phyloP scores from a whole-genome alignment of 2,797 vertebrate genomes.

The Hippopotamyrus pictus region DNA sequence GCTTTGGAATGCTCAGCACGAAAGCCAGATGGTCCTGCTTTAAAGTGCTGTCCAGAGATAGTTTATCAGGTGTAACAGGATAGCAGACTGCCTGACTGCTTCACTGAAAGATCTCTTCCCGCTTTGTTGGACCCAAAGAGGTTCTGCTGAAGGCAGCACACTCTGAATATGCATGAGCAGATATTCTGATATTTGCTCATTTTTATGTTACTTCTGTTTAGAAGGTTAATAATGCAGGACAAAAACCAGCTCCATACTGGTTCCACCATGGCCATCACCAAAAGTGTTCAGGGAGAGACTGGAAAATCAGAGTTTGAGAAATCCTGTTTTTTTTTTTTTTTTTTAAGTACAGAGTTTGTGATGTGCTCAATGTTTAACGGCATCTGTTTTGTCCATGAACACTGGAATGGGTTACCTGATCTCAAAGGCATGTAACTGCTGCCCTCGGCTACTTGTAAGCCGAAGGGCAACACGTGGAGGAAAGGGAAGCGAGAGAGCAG shows the following conservation, averaged over 20 bases:
- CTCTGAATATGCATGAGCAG: conserved; percentile 15
- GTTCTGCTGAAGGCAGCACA: neutral
- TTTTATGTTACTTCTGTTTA: neutral
- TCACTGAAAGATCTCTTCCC: neutral
- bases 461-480: neutral
- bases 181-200: neutral
- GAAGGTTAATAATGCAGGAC: neutral
- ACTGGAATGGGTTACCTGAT: neutral
- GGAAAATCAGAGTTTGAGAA: neutral
- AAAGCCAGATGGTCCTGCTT: conserved; percentile 8
- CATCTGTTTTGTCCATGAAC: neutral
- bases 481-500: neutral
- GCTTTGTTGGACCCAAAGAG: neutral
- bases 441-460: neutral
- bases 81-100: neutral
- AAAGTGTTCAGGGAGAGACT: neutral
- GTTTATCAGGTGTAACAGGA: conserved; percentile 17
- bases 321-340: neutral
- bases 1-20: conserved; percentile 19
- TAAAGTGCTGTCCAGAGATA: conserved; percentile 2
- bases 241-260: neutral
- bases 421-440: neutral
- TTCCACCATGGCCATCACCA: neutral
- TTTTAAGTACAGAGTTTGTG: neutral
- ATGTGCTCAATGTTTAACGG: neutral